These are phyloP conservation scores for Sebastes steindachneri DNA, from an alignment of 2,797 vertebrate genomes.

Conservation along the genomic window DNA sequence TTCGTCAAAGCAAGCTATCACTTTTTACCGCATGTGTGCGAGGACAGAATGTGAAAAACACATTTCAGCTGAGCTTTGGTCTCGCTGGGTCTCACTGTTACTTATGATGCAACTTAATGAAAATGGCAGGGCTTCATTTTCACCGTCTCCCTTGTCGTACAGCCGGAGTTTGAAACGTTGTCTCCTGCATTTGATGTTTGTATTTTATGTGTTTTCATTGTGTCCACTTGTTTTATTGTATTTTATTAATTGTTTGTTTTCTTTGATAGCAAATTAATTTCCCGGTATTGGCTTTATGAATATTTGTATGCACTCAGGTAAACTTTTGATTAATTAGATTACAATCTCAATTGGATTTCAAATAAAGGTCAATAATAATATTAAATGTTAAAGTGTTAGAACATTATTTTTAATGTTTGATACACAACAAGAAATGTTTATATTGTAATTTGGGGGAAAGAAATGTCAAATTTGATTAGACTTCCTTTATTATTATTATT, in stretches of 20 bases:
- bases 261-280: not conserved
- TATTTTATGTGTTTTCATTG: not conserved
- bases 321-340: not conserved
- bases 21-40: not conserved
- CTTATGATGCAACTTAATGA: conserved; percentile 5
- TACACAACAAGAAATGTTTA: not conserved
- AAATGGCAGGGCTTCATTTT: not conserved
- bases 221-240: not conserved
- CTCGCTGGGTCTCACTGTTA: not conserved
- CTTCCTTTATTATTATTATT: not conserved
- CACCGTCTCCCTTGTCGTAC: not conserved
- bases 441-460: not conserved
- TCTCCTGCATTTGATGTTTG: not conserved
- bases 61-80: not conserved
- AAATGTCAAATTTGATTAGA: not conserved
- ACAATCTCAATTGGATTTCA: not conserved
- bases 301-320: not conserved
- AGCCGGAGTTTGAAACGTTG: not conserved
- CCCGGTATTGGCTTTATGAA: not conserved
- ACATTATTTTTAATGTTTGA: not conserved
- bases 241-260: not conserved
- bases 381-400: not conserved
- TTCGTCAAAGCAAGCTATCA: not conserved
- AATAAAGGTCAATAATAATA: not conserved
- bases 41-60: not conserved